Base-by-base conservation (phyloP, 2,888 invertebrate species). In the Polydrusus tereticollis region DNA sequence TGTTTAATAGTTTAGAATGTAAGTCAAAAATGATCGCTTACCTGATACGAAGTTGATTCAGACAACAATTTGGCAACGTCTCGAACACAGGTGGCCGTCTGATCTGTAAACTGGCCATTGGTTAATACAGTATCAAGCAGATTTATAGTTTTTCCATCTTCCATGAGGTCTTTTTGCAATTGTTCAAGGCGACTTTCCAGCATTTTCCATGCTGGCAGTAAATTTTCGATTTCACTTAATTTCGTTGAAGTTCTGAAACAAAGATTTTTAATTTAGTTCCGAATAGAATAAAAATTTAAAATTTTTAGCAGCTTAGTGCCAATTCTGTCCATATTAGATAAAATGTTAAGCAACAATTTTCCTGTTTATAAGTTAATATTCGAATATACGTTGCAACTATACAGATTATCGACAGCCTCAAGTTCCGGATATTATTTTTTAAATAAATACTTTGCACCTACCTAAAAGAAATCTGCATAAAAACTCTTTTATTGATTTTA, bases 101-200 rank as follows among this genome's bases (percentile, higher is more conserved):
- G 87, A 77, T 84, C 84, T 26, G 85, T 83, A 72, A 86, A 83
- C 47, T 83, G 82, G 21, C 84, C 85, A 59, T 85, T 85, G 71
- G 84, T 82, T 45, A 87, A 81, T 14, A 86, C 86, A 21, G 82
- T 80, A 81, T 89, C 88, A 76, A 89, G 81, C 76, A 87, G 85
- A 38, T 87, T 85, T 66, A 90, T 85, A 8, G 89, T 89, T 78
- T 88, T 88, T 78, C 89, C 88, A 84, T 95, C 95, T 76, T 93
- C 91, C 29, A 91, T 89, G 60, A 95, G 85, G 26, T 93, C 94
- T 60, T 90, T 90, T 80, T 93, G 92, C 74, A 95, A 89, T 83
- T 94, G 94, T 14, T 91, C 90, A 66, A 94, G 86, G 8, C 94
- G 92, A 71, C 88, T 88, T 82, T 93, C 93, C 86, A 94, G 90